Percentiles rank a stretch among this genome's conserved stretches.
phyloP scores from a whole-genome alignment of 2,113 vertebrate genomes.

The Gobio gobio region DNA sequence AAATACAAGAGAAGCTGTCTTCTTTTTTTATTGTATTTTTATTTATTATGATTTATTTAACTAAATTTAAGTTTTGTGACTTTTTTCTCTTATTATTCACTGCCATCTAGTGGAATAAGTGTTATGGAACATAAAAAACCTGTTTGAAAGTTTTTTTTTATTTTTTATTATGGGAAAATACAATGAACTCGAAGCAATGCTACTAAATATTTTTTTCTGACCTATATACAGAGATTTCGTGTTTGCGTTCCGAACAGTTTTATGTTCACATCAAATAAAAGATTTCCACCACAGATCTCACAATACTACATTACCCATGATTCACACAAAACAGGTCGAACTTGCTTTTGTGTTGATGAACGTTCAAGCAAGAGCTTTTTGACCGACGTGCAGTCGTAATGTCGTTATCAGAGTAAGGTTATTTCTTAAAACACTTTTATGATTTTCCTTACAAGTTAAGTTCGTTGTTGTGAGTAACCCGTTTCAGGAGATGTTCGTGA shows the following conservation, averaged over 20 bases:
- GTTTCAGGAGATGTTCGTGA: neutral
- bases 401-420: neutral
- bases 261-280: neutral
- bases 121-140: neutral
- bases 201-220: neutral
- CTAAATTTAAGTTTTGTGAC: too few relatives aligned
- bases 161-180: neutral
- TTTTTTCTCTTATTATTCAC: neutral
- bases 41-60: too few relatives aligned
- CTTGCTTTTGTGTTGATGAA: neutral
- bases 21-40: too few relatives aligned
- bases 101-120: neutral
- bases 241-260: neutral
- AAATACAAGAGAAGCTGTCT: neutral
- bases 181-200: neutral
- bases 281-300: neutral
- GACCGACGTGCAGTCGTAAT: neutral
- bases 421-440: neutral
- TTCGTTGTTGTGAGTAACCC: too few relatives aligned
- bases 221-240: neutral
- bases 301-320: conserved; percentile 18
- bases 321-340: conserved; percentile 14
- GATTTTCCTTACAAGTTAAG: neutral
- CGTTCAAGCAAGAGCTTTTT: neutral
- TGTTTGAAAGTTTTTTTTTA: neutral